Conservation (phyloP, 2,888 invertebrate species). For the Latrodectus hesperus region DNA sequence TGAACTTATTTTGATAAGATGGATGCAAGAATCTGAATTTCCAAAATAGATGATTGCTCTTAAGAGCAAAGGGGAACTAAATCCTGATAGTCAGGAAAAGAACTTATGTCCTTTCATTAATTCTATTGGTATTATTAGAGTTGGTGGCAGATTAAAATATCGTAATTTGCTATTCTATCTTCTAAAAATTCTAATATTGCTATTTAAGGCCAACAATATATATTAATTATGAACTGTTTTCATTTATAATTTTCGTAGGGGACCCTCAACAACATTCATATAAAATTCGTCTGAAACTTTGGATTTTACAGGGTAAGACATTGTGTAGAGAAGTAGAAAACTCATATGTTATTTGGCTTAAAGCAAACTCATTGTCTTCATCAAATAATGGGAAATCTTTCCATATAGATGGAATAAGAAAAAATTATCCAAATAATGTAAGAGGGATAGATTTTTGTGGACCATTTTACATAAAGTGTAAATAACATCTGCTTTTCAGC, state of each 20-base stretch:
- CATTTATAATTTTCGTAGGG: conserved; percentile 68
- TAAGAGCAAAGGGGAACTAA: neutral
- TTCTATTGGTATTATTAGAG: conserved; percentile 56
- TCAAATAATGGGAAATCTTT: conserved; percentile 38
- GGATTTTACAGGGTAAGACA: conserved; percentile 19
- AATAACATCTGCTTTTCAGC: neutral
- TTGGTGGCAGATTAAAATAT: conserved; percentile 68
- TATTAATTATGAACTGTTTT: conserved; percentile 47
- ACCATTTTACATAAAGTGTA: conserved; percentile 30
- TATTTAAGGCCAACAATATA: conserved; percentile 62
- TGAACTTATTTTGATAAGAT: neutral
- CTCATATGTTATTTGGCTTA: conserved; percentile 27
- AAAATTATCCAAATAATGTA: conserved; percentile 7
- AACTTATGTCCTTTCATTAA: conserved; percentile 69
- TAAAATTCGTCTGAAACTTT: neutral
- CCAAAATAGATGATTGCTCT: neutral
- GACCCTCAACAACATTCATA: conserved; percentile 14
- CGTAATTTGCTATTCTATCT: conserved; percentile 33
- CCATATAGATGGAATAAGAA: conserved; percentile 11
- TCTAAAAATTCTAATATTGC: conserved; percentile 67
- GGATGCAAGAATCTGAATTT: too few species aligned
- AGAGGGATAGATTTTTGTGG: conserved; percentile 41
- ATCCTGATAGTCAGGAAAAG: neutral
- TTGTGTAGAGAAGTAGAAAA: conserved; percentile 7
- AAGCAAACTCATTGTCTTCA: conserved; percentile 4